Evolutionary conservation across 2,888 invertebrate species (phyloP).

Genomic region (Heliconius ismenius): DNA sequence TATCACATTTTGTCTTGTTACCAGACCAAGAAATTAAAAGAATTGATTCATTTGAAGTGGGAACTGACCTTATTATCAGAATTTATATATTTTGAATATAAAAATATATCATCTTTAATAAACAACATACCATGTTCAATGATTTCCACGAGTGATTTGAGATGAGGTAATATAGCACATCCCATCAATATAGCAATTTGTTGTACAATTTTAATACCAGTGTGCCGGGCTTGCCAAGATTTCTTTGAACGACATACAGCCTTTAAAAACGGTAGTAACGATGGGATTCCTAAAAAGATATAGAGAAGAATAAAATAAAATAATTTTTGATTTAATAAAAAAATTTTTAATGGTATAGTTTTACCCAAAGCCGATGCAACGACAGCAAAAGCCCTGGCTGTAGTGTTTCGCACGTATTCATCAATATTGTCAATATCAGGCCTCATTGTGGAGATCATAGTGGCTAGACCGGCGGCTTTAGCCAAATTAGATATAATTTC

Average conservation of each 20-base stretch:
- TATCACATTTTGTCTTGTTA: too few relatives aligned
- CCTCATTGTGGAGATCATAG: constrained; percentile 99
- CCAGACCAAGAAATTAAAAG: too few relatives aligned
- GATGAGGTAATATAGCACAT: constrained; percentile 98
- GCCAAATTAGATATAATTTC: constrained; percentile 99
- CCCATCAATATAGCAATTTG: constrained; percentile 99
- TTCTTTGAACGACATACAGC: constrained; percentile 99
- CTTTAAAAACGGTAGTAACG: constrained; percentile 97
- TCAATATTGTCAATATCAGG: constrained; percentile 99
- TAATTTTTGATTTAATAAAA: neutral
- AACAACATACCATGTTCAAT: constrained; percentile 94
- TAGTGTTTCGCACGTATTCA: constrained; percentile 99
- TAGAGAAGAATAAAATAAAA: neutral
- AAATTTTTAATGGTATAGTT: constrained; percentile 18
- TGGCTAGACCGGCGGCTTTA: constrained; percentile 99
- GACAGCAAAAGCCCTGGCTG: constrained; percentile 99
- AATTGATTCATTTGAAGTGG: neutral
- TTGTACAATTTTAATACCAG: constrained; percentile 99
- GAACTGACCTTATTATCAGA: constrained; percentile 25
- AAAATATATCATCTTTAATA: neutral
- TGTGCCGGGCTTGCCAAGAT: constrained; percentile 99
- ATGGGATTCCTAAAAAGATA: constrained; percentile 87
- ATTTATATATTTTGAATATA: neutral
- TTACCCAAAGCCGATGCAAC: constrained; percentile 98
- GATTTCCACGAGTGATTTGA: constrained; percentile 98